A percentile compares a stretch with the other conserved stretches of the same genome.
These are phyloP conservation scores for Micrasema minimum DNA, from an alignment of 1,140 invertebrate species.

Conservation along the genomic window DNA sequence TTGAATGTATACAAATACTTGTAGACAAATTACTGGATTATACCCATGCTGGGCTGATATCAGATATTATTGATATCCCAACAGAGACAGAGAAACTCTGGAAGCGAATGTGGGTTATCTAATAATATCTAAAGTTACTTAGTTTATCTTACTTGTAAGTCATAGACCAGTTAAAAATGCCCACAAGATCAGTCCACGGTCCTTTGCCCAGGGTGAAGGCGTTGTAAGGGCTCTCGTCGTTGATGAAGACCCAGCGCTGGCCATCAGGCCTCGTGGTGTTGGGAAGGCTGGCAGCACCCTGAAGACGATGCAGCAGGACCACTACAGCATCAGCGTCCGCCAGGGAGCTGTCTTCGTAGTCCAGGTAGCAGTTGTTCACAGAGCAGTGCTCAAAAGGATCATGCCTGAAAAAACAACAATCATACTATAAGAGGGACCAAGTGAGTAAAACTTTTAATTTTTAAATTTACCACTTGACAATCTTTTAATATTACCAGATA, in stretches of 20 bases:
- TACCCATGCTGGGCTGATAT: too few relatives aligned
- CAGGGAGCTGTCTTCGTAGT: conserved; percentile 61
- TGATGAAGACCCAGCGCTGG: conserved; percentile 73
- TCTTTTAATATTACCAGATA: too few relatives aligned
- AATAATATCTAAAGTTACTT: too few relatives aligned
- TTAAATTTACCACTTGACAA: too few relatives aligned
- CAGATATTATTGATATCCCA: too few relatives aligned
- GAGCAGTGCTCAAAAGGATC: conserved; percentile 69
- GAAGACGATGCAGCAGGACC: conserved; percentile 69
- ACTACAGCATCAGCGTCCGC: conserved; percentile 67
- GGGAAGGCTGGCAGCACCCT: conserved; percentile 49
- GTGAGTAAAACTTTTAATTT: too few relatives aligned
- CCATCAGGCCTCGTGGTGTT: conserved; percentile 51
- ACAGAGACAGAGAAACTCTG: too few relatives aligned
- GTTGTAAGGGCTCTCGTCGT: conserved; percentile 70
- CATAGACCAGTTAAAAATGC: conserved; percentile 80
- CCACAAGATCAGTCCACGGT: conserved; percentile 62
- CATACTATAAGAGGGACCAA: neutral
- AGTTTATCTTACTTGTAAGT: conserved; percentile 69
- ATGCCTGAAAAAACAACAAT: conserved; percentile 52
- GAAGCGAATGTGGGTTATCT: too few relatives aligned
- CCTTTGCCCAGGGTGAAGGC: conserved; percentile 61
- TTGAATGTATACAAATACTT: too few relatives aligned
- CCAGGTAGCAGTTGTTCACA: conserved; percentile 67
- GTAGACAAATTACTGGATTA: too few relatives aligned